Percentiles rank a stretch among this genome's conserved stretches.
These are phyloP conservation scores for Nannospalax galili DNA, from an alignment of 2,113 vertebrate genomes.

Conservation along the genomic window DNA sequence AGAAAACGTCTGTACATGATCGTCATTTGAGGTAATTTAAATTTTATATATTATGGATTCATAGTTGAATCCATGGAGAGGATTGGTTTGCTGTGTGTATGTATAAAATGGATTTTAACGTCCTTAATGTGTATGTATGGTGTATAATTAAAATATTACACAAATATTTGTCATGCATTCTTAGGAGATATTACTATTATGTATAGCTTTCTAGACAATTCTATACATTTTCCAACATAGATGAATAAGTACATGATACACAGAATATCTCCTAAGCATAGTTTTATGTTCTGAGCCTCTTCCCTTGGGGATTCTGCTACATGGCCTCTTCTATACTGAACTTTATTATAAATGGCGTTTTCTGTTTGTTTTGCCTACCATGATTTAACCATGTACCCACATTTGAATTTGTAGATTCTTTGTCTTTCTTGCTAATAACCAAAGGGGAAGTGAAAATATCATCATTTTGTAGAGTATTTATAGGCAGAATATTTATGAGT, in stretches of 20 bases:
- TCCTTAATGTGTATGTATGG: background rate
- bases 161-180: no score
- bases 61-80: background rate
- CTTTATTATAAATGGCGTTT: background rate
- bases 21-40: no score
- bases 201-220: background rate
- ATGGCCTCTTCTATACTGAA: background rate
- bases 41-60: background rate
- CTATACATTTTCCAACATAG: background rate
- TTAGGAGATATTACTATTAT: no score
- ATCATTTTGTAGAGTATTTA: no score
- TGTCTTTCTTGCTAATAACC: no score
- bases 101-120: background rate
- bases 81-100: background rate
- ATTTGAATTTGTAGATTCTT: background rate
- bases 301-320: background rate
- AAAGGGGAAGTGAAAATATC: no score
- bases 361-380: background rate
- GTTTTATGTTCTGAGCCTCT: background rate
- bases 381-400: background rate
- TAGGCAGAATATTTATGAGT: background rate
- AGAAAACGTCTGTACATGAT: no score
- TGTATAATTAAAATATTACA: background rate
- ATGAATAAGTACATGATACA: background rate
- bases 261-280: background rate